Evolutionary conservation across 2,797 vertebrate genomes (phyloP), one percentile per base, ranked within the genome.

Genomic region (Halcyon badia): DNA sequence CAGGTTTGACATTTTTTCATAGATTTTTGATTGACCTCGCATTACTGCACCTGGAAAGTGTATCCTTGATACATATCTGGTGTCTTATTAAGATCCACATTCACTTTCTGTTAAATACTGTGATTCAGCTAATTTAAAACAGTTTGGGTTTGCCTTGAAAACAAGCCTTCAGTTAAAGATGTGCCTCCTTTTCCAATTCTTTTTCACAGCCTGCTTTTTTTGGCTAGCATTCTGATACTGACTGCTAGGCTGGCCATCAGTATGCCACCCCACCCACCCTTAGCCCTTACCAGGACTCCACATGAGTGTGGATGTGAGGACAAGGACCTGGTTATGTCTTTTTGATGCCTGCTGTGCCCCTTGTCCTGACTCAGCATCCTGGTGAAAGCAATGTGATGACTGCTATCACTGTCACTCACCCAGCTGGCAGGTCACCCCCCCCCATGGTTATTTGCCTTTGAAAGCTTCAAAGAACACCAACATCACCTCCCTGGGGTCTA

Each of bases 401-500:
- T 80, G 72, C 76, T 84, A 46, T 42, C 24, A 3, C 73, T 82
- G 58, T 28, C 46, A 31, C 70, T 73, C 33, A 17, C 12, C 10
- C 93, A 88, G 70, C 60, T 91, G 58, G 60, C 0, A 7, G 37
- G 30, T 37, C 22, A 21, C 20, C 46, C 48, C 5, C 48, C 48
- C 14, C 37, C 0, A 0, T 4, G 2, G 37, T 83, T 85, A 42
- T 83, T 80, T 91, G 65, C 61, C 51, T 91, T 85, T 79, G 48
- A 41, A 62, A 72, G 70, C 94, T 95, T 95, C 95, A 96, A 93
- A 97, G 87, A 83, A 35, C 68, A 68, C 65, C 68, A 89, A 11
- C 60, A 73, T 31, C 71, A 71, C 71, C n/a, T 89, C 88, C 96
- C 81, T 78, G 88, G 94, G 78, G 64, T 65, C 73, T 73, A 69